Percentiles rank a stretch among this genome's conserved stretches.
Evolutionary conservation across 2,888 invertebrate genomes (phyloP).

Genomic region (Zhuqinia jingwanae): DNA sequence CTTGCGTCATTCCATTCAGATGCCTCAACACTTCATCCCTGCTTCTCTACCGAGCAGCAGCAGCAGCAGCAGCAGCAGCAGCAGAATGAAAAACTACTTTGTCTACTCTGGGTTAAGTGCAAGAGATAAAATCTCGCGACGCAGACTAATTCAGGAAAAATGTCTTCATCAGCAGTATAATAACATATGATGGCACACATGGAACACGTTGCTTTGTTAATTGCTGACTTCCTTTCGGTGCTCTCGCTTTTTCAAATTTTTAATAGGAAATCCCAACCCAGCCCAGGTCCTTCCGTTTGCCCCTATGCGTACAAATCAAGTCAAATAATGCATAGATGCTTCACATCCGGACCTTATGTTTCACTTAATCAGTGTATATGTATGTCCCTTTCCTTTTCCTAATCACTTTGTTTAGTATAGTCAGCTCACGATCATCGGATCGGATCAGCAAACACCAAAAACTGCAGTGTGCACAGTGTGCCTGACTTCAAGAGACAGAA

Average conservation of each 20-base stretch:
- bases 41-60: too few relatives aligned
- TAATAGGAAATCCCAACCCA: slow-evolving; percentile 24
- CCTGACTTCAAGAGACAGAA: background rate
- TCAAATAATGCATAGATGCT: background rate
- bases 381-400: background rate
- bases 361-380: slow-evolving; percentile 1
- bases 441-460: background rate
- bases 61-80: too few relatives aligned
- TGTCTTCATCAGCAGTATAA: background rate
- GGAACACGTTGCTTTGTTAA: background rate
- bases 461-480: background rate
- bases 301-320: background rate
- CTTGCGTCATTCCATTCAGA: background rate
- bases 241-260: slow-evolving; percentile 2
- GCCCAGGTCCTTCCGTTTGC: background rate
- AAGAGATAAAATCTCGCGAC: background rate
- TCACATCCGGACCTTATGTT: slow-evolving; percentile 23
- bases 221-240: slow-evolving; percentile 4
- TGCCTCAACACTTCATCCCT: too few relatives aligned
- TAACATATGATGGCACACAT: background rate
- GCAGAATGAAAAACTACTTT: too few relatives aligned
- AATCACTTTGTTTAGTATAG: slow-evolving; percentile 27
- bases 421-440: background rate
- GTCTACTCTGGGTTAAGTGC: background rate
- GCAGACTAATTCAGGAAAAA: too few relatives aligned